Evolutionary conservation across 2,797 vertebrate genomes (phyloP).

Genomic region (Xiphorhynchus erythropygius): DNA sequence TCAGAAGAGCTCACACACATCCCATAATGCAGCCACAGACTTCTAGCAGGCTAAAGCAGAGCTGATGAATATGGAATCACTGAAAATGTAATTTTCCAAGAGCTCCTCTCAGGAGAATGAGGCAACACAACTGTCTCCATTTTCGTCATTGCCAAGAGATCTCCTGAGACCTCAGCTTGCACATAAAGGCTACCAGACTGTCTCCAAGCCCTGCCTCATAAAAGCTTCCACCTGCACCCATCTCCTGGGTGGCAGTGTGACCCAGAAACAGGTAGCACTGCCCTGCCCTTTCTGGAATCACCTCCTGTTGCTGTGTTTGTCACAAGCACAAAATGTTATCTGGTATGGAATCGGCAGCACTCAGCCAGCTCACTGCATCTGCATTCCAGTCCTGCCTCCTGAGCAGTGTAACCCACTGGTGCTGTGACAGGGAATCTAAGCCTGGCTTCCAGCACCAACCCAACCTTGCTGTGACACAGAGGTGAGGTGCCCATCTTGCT

Average conservation of each 20-base stretch:
- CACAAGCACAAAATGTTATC: background rate
- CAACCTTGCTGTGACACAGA: background rate
- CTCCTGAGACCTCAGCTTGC: background rate
- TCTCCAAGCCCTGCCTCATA: background rate
- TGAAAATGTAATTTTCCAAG: conserved; percentile 12
- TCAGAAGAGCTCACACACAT: background rate
- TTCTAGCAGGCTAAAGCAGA: background rate
- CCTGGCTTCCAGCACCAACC: background rate
- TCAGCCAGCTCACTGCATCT: background rate
- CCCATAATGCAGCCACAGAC: background rate
- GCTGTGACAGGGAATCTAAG: background rate
- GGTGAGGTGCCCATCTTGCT: background rate
- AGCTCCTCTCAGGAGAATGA: background rate
- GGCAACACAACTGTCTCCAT: background rate
- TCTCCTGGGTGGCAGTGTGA: background rate
- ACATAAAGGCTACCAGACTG: background rate
- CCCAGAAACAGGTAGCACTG: background rate
- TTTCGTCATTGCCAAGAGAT: background rate
- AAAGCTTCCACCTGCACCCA: conserved; percentile 16
- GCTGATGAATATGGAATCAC: background rate
- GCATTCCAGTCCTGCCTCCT: background rate
- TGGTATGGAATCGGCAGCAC: background rate
- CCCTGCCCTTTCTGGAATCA: background rate
- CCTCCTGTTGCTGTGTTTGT: background rate
- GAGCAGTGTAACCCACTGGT: background rate